Percentiles rank a stretch among this genome's conserved stretches.
Evolutionary conservation across 2,888 invertebrate species (phyloP).

Genomic region (Gibbula magus): DNA sequence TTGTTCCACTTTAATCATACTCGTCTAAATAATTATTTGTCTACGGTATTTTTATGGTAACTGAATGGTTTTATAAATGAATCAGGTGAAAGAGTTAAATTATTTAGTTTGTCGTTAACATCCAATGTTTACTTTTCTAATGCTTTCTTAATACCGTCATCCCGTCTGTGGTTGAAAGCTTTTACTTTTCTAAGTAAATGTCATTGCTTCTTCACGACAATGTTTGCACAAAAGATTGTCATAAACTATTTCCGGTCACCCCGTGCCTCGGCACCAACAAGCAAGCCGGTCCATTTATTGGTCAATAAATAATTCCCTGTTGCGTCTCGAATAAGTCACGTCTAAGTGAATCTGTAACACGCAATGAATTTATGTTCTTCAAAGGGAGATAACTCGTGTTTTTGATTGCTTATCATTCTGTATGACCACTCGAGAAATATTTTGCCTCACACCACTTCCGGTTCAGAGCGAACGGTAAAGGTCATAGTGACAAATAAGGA

Average conservation of each 20-base stretch:
- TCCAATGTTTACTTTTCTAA: no score
- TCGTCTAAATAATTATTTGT: no score
- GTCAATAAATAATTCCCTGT: constrained; percentile 2
- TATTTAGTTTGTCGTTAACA: no score
- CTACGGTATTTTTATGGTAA: no score
- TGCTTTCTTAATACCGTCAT: no score
- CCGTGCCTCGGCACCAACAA: neutral
- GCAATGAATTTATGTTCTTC: no score
- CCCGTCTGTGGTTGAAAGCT: no score
- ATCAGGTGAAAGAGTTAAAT: no score
- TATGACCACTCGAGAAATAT: neutral
- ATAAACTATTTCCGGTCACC: constrained; percentile 10
- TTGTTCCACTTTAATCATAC: no score
- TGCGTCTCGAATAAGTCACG: neutral
- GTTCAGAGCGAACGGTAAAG: neutral
- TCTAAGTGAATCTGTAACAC: neutral
- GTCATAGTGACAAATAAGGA: constrained; percentile 13
- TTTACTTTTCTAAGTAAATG: neutral
- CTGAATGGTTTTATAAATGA: no score
- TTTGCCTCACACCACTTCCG: constrained; percentile 1
- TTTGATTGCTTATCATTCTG: neutral
- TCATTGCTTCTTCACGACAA: neutral
- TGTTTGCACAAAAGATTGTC: neutral
- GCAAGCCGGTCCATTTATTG: neutral
- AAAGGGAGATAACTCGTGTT: constrained; percentile 11